Base-by-base conservation (phyloP, 2,113 vertebrate genomes). In the Eulacestoma nigropectus region DNA sequence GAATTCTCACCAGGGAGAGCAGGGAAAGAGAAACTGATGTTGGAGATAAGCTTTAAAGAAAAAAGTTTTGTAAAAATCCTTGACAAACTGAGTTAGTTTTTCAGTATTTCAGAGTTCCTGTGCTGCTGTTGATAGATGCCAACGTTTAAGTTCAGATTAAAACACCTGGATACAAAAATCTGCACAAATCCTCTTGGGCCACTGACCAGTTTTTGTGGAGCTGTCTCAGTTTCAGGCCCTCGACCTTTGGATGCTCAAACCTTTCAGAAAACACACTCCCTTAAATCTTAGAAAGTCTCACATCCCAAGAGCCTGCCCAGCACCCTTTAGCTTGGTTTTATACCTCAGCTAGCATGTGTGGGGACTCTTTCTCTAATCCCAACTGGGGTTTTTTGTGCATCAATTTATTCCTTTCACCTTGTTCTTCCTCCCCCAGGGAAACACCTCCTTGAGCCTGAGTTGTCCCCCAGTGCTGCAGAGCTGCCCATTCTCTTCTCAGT, bases 321-420 rank as follows among this genome's bases (percentile, higher is more conserved):
- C 29, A 32, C 4, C 22, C 7, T 3, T 21, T 30, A 16, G 3
- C 16, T 37, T 7, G 8, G 12, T 57, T 33, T 42, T 27, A 6
- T 4, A n/a, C 11, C 73, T 42, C 14, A 27, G 1, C 18, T 13
- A 3, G 3, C 1, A 11, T 0, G 0, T 2, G 2, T 4, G 10
- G 5, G 9, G 46, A 19, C 7, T 30, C 7, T 63, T 46, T 20
- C 32, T 30, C 14, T 20, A 18, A 63, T 4, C 9, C 7, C 13
- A 39, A 5, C 3, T 50, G 5, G 5, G 1, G 13, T 33, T 23
- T 16, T 19, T 87, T 10, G 6, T 35, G 1, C 6, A n/a, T 8
- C 7, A 26, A 3, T 7, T 62, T 39, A 13, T 30, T 16, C 26
- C 14, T 55, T 65, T 60, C 33, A 33, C 12, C 26, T 8, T 16